Evolutionary conservation across 2,888 invertebrate genomes (phyloP).

Genomic region (Eupithecia vulgata): DNA sequence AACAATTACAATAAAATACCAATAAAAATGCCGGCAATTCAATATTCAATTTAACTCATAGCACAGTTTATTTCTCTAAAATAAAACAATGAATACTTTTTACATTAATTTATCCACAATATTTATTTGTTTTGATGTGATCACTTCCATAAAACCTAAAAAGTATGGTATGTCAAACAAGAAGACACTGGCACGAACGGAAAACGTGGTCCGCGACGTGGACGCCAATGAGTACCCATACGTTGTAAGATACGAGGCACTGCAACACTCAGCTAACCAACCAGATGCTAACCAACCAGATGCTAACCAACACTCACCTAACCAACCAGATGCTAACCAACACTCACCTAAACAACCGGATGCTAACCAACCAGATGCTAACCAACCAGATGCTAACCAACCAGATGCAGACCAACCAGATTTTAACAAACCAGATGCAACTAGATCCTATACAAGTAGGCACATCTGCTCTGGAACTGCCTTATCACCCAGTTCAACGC

Average conservation of each 20-base stretch:
- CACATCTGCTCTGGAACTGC: neutral
- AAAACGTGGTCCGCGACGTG: neutral
- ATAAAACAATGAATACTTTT: neutral
- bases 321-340: too few species aligned
- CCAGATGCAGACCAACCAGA: too few species aligned
- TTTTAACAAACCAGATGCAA: neutral
- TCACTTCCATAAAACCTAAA: neutral
- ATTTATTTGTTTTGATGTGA: neutral
- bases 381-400: too few species aligned
- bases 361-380: too few species aligned
- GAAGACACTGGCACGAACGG: neutral
- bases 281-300: neutral
- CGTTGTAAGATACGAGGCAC: neutral
- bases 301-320: too few species aligned
- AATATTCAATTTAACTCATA: neutral
- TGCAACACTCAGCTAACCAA: neutral
- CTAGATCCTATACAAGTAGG: neutral
- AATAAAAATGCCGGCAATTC: neutral
- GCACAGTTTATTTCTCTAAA: neutral
- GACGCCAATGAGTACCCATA: neutral
- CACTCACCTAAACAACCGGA: too few species aligned
- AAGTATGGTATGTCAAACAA: neutral
- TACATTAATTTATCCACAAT: neutral
- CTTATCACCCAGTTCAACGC: slow-evolving; percentile 1
- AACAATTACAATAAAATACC: neutral